phyloP scores from a whole-genome alignment of 2,797 vertebrate genomes.

The Gadopsis marmoratus region DNA sequence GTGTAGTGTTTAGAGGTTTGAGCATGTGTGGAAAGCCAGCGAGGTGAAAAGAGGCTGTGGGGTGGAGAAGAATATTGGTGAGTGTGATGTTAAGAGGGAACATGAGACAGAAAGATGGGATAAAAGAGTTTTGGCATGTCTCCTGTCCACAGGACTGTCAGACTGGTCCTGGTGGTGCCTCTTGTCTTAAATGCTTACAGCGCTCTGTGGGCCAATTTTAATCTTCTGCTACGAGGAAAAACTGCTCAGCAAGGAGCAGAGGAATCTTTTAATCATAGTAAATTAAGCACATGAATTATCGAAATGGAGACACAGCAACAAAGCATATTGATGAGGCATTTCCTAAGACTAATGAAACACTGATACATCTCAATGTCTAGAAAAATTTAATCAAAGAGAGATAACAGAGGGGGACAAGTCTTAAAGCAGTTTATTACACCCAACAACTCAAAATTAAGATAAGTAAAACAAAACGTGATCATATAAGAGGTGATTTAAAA shows the following conservation, averaged over 20 bases:
- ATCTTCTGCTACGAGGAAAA: conserved; percentile 22
- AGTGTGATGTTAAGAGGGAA: conserved; percentile 8
- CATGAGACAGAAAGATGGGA: not conserved
- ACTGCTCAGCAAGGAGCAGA: conserved; percentile 7
- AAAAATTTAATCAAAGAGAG: not conserved
- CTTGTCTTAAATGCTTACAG: conserved; percentile 19
- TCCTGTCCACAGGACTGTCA: conserved; percentile 3
- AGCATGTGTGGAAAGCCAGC: conserved; percentile 36
- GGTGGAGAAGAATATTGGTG: not conserved
- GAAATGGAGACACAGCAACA: not conserved
- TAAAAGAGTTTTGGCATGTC: conserved; percentile 12
- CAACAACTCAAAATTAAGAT: not conserved
- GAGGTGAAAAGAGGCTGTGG: conserved; percentile 15
- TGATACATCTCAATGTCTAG: not conserved
- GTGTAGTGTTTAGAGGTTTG: conserved; percentile 39
- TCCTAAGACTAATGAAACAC: conserved; percentile 9
- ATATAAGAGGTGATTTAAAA: not conserved
- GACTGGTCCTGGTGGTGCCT: conserved; percentile 5
- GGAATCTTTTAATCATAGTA: conserved; percentile 13
- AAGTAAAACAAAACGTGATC: not conserved
- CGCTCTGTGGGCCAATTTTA: conserved; percentile 11
- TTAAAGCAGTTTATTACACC: not conserved
- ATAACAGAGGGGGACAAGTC: not conserved
- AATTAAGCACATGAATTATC: conserved; percentile 31
- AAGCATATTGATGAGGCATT: conserved; percentile 1